Percentiles rank a stretch among this genome's conserved stretches.
Conservation (phyloP, 2,888 invertebrate species). For the Dione vanillae region DNA sequence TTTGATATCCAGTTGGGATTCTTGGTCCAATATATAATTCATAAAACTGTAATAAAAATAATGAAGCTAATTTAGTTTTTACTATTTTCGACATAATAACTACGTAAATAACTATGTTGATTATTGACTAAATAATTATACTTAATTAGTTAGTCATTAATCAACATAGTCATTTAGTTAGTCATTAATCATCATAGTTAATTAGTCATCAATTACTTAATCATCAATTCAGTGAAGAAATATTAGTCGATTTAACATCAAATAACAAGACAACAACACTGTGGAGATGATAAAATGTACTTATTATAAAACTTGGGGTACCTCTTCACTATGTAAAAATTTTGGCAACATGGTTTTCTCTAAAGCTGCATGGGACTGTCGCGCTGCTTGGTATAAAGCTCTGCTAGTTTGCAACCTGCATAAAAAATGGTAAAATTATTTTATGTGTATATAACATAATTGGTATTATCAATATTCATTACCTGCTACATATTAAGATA, state of each 20-base stretch:
- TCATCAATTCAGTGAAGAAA: too few species aligned
- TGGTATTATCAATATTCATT: too few species aligned
- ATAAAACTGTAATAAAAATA: slow-evolving; percentile 86
- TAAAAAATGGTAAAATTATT: background rate
- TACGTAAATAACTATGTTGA: too few species aligned
- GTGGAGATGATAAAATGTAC: background rate
- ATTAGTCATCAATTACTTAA: too few species aligned
- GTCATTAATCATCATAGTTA: too few species aligned
- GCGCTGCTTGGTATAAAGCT: slow-evolving; percentile 91
- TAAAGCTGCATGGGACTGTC: slow-evolving; percentile 89
- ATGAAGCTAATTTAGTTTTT: background rate
- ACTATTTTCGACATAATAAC: too few species aligned
- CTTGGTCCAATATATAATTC: slow-evolving; percentile 88
- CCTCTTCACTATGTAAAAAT: slow-evolving; percentile 93
- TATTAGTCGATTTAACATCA: too few species aligned
- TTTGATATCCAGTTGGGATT: slow-evolving; percentile 82
- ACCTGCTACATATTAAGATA: too few species aligned
- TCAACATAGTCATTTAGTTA: too few species aligned
- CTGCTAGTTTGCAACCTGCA: slow-evolving; percentile 88
- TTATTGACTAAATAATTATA: too few species aligned
- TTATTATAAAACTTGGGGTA: slow-evolving; percentile 55
- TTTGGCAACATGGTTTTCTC: slow-evolving; percentile 90
- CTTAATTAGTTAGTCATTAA: too few species aligned
- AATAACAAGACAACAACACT: background rate
- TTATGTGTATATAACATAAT: too few species aligned